Evolutionary conservation across 2,113 vertebrate genomes (phyloP), one percentile per base, ranked within the genome.

Genomic region (Turdus rufiventris): DNA sequence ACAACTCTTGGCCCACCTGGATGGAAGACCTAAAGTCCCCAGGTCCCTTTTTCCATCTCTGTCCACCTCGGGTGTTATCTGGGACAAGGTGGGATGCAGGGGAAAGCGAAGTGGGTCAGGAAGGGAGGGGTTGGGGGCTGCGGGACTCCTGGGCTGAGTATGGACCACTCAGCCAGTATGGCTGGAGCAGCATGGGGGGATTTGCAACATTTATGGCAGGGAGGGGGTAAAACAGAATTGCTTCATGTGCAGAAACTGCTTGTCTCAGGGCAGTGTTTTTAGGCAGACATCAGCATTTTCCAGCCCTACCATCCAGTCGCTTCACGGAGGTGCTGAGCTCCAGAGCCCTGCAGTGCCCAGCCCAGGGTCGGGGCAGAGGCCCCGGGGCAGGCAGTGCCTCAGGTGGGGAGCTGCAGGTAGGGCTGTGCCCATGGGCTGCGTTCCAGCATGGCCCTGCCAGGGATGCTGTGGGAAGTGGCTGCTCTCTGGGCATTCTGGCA

Each of bases 141-240:
- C 65, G 58, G 34, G 33, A 24, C 8, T 61, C 18, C 45, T 36
- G 42, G 42, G 31, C n/a, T 85, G 66, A 84, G 54, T 23, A 23
- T 14, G 13, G 33, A n/a, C 33, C 56, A 6, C 47, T n/a, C 1
- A 0, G 24, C 42, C 38, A 51, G 61, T 2, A 3, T 0, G 0
- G 42, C 45, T 91, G 54, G 68, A 66, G 56, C 36, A 25, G 77
- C 4, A 0, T 0, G 3, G 24, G 28, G 50, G 34, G 10, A 62
- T 58, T 42, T 2, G 1, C 60, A 81, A 61, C 5, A 3, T 62
- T 60, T 54, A 16, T 20, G 63, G 12, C 0, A 1, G 57, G 33
- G 33, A 61, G 51, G 4, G 38, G 25, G 11, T 34, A 13, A 66
- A 76, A n/a, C 2, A 3, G 1, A 40, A 33, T 19, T 2, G 1